These are phyloP conservation scores for Dryocosmus kuriphilus DNA, from an alignment of 2,888 invertebrate species.

Conservation along the genomic window DNA sequence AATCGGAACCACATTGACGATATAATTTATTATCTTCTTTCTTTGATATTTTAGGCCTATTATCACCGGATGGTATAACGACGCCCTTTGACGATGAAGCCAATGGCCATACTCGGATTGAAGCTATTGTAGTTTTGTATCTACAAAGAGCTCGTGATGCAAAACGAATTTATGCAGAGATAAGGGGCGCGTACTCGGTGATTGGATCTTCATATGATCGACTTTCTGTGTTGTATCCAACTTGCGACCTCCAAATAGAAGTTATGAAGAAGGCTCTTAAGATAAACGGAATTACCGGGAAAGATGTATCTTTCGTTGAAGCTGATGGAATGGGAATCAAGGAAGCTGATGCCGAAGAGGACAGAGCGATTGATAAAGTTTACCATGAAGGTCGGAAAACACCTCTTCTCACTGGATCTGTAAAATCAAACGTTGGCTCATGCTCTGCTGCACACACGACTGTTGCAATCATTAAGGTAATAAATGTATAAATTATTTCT, in stretches of 20 bases:
- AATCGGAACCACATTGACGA: too few relatives aligned
- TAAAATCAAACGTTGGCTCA: conserved; percentile 56
- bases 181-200: conserved; percentile 77
- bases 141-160: conserved; percentile 54
- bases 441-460: conserved; percentile 17
- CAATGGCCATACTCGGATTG: conserved; percentile 49
- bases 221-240: conserved; percentile 39
- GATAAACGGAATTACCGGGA: conserved; percentile 50
- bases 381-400: conserved; percentile 50
- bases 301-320: conserved; percentile 56
- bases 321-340: conserved; percentile 81
- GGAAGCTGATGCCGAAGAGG: conserved; percentile 73
- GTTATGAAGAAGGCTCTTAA: conserved; percentile 36
- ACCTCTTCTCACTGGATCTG: conserved; percentile 57
- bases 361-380: conserved; percentile 55
- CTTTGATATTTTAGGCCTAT: conserved; percentile 44
- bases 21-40: neutral
- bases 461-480: conserved; percentile 50
- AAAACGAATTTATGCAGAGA: conserved; percentile 55
- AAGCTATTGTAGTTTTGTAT: conserved; percentile 47
- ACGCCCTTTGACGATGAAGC: conserved; percentile 54
- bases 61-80: conserved; percentile 53
- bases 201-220: conserved; percentile 75
- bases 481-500: neutral
- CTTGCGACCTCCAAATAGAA: conserved; percentile 44